Evolutionary conservation across 2,113 vertebrate species (phyloP).

Genomic region (Toxotes jaculatrix): DNA sequence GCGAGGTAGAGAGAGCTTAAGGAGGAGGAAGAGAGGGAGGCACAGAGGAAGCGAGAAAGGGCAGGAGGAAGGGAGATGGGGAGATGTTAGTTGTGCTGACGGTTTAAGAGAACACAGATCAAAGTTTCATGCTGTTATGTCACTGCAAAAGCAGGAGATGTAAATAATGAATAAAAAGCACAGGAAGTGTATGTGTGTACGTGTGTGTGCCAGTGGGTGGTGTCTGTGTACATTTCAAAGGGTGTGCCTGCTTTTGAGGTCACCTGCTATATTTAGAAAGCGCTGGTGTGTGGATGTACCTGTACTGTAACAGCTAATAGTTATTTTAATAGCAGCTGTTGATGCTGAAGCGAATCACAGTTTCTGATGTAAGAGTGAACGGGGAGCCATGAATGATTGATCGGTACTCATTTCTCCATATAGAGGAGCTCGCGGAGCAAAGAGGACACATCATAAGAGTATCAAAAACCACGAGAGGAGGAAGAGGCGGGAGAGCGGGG

Average conservation of each 20-base stretch:
- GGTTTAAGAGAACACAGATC: constrained; percentile 78
- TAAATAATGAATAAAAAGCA: constrained; percentile 75
- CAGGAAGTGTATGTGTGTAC: constrained; percentile 34
- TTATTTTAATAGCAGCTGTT: constrained; percentile 62
- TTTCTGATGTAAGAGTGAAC: constrained; percentile 62
- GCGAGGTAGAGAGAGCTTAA: constrained; percentile 17
- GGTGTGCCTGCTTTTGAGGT: constrained; percentile 57
- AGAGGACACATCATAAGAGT: constrained; percentile 49
- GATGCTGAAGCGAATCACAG: constrained; percentile 66
- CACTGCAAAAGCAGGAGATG: constrained; percentile 67
- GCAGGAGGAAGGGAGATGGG: constrained; percentile 27
- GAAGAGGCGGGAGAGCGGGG: constrained; percentile 6
- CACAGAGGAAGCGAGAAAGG: constrained; percentile 1
- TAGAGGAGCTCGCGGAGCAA: constrained; percentile 39
- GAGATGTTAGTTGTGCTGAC: constrained; percentile 77
- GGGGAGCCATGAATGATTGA: constrained; percentile 74
- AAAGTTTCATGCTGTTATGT: constrained; percentile 83
- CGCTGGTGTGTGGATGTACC: constrained; percentile 32
- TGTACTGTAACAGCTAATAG: constrained; percentile 62
- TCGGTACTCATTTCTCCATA: constrained; percentile 46
- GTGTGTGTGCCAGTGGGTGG: constrained; percentile 25
- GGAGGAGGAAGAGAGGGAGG: constrained; percentile 1
- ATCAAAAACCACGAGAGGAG: constrained; percentile 44
- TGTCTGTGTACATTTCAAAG: constrained; percentile 57
- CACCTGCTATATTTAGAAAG: constrained; percentile 67